Percentiles rank a stretch among this genome's conserved stretches.
Conservation (phyloP, 2,113 vertebrate genomes). For the Paratilapia polleni region DNA sequence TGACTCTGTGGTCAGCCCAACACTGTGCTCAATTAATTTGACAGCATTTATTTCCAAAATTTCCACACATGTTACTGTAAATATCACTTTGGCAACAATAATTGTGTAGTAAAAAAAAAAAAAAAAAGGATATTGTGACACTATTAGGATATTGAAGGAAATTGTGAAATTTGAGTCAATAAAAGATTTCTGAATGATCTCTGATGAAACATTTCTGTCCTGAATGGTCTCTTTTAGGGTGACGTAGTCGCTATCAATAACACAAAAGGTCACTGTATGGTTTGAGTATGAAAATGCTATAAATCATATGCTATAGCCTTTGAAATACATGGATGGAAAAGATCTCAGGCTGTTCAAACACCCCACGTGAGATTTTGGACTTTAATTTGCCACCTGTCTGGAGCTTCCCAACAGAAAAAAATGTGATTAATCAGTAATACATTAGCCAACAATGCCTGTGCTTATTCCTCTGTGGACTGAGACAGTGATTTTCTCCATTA, state of each 20-base stretch:
- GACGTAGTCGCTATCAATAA: too few relatives aligned
- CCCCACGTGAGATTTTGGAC: not conserved
- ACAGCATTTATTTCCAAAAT: not conserved
- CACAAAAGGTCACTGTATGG: not conserved
- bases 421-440: conserved; percentile 41
- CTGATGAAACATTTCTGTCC: not conserved
- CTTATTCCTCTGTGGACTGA: conserved; percentile 46
- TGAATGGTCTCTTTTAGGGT: not conserved
- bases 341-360: not conserved
- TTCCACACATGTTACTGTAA: not conserved
- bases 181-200: not conserved
- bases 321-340: not conserved
- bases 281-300: not conserved
- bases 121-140: not conserved
- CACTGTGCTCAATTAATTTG: not conserved
- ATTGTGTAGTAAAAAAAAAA: not conserved
- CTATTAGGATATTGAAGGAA: too few relatives aligned
- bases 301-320: not conserved
- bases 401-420: conserved; percentile 28
- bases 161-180: too few relatives aligned
- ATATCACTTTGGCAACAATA: not conserved
- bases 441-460: conserved; percentile 29
- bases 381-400: not conserved
- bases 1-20: not conserved
- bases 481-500: conserved; percentile 48